Evolutionary conservation across 2,113 vertebrate genomes (phyloP), one percentile per base, ranked within the genome.

Genomic region (Taxidea taxus): DNA sequence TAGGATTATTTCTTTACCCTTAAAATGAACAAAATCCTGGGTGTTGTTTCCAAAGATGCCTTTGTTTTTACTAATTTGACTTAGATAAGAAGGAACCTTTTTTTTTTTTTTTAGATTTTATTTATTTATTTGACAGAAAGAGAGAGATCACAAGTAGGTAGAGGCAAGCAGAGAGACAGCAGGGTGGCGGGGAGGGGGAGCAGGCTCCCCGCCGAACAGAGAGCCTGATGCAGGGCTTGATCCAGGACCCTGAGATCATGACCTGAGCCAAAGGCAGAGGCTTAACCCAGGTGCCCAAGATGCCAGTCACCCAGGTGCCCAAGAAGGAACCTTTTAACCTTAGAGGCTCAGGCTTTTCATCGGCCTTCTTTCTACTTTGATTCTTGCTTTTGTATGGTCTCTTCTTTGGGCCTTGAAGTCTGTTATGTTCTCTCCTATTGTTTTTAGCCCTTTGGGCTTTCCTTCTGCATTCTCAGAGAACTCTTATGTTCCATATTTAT

Each of bases 1-100:
- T 4, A 39, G 47, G 75, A 42, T 77, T 78, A 37, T 94, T 97
- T 84, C 39, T 74, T 96, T 87, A 56, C 9, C 60, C 83, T 96
- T 87, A 47, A 60, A 74, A 39, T 23, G 49, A n/a, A 75, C 72
- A 64, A 72, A 87, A 84, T 66, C 49, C 16, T 58, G 44, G 37
- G 13, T 56, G 16, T 44, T 49, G 42, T 95, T 87, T 64, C 58
- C 60, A 82, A 70, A 7, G 21, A 34, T 70, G 75, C 54, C 21
- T 39, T 49, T 70, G 29, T 70, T 87, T 94, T 58, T 58, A 37
- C 80, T 44, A 39, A 77, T 85, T 86, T 72, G 91, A 75, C 75
- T 72, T 54, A 23, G 62, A 29, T 37, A 31, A 58, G 44, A 80
- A 89, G 49, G 62, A 82, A 75, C 21, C 64, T 81, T 56, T 75